phyloP scores from a whole-genome alignment of 2,113 vertebrate genomes.

The Stictonetta naevosa region DNA sequence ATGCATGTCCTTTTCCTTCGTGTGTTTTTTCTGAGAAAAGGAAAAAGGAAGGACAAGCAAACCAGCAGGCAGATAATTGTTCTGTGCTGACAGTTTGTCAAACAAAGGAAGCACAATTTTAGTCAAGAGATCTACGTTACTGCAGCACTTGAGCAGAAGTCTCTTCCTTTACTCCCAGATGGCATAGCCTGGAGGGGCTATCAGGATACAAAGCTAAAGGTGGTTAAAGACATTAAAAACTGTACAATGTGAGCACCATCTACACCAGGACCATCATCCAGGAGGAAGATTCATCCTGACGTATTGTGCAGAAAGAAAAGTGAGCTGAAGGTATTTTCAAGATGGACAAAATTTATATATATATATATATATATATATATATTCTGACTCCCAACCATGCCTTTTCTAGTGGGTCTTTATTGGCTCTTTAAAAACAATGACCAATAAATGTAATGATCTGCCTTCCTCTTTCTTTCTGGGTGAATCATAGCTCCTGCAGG shows the following conservation, averaged over 20 bases:
- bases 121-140: background rate
- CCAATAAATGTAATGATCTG: constrained; percentile 59
- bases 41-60: constrained; percentile 3
- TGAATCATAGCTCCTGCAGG: constrained; percentile 32
- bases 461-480: background rate
- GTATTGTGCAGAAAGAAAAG: background rate
- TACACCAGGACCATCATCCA: background rate
- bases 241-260: constrained; percentile 14
- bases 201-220: constrained; percentile 59
- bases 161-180: constrained; percentile 54
- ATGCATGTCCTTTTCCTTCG: background rate
- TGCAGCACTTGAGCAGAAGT: constrained; percentile 3
- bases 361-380: background rate
- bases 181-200: constrained; percentile 64
- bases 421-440: constrained; percentile 33
- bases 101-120: constrained; percentile 30
- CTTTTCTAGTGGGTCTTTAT: constrained; percentile 36
- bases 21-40: background rate
- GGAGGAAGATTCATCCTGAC: constrained; percentile 36
- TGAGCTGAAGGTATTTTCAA: constrained; percentile 1
- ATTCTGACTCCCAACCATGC: background rate
- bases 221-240: constrained; percentile 67
- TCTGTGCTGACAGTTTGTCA: constrained; percentile 51
- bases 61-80: constrained; percentile 33
- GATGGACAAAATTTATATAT: background rate